Base-by-base conservation (phyloP, 2,888 invertebrate species). In the Caenorhabditis parvicauda region DNA sequence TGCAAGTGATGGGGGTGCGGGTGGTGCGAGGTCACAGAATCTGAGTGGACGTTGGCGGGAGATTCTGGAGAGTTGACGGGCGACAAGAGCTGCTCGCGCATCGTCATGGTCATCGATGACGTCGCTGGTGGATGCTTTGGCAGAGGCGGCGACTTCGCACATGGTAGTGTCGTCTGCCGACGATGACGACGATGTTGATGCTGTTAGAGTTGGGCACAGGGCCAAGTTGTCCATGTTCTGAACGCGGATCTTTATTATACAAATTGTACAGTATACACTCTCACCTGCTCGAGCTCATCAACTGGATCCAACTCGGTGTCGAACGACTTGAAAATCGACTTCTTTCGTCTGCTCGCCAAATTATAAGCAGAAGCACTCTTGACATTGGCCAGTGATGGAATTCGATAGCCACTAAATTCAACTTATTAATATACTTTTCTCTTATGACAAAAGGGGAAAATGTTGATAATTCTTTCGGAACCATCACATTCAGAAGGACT, bases 261-360 rank as follows among this genome's bases (percentile, higher is more conserved):
- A n/a, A n/a, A n/a, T n/a, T n/a, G n/a, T n/a, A n/a, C n/a, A n/a
- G n/a, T n/a, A n/a, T n/a, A n/a, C n/a, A n/a, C n/a, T n/a, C n/a
- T n/a, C 3, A 57, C 44, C 46, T 32, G 2, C 58, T 54, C 59
- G 41, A 41, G 53, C 46, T 71, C 70, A 9, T 51, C 49, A 1
- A 67, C 72, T 19, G 67, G 67, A 52, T 66, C 72, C 19, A 69
- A 54, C 25, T 72, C 72, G 7, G 65, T 54, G 29, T 72, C 72
- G 48, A 72, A 72, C 4, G 72, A 72, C 38, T 69, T 69, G 64
- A 69, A 69, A 19, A 69, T 54, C 37, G 59, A 54, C 21, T 64
- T 65, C 35, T 65, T 57, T 19, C 67, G 50, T 45, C 49, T 55
- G 32, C 59, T 38, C 1, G 58, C 61, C 47, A 70, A 45, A 59